phyloP scores from a whole-genome alignment of 2,888 invertebrate genomes.

The Amorpha juglandis region DNA sequence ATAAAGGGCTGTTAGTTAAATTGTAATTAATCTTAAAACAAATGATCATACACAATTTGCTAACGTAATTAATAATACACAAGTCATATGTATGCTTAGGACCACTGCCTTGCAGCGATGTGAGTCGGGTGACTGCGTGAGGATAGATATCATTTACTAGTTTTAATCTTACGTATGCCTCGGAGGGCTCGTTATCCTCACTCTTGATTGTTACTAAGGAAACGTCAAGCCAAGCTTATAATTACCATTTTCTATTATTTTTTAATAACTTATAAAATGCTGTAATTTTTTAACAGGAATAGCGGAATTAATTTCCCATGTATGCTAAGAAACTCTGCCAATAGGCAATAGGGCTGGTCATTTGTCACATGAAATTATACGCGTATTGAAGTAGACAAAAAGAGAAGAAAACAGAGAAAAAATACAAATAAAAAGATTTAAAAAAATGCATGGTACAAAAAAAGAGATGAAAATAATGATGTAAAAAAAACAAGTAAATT shows the following conservation, averaged over 20 bases:
- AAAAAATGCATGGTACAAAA: background rate
- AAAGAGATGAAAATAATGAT: background rate
- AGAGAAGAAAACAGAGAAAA: background rate
- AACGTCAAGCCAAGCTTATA: background rate
- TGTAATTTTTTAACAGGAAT: no score
- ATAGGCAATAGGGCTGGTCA: no score
- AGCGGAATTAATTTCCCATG: no score
- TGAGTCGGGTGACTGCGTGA: background rate
- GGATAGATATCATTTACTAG: background rate
- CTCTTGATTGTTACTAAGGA: background rate
- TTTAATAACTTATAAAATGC: no score
- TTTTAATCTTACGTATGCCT: background rate
- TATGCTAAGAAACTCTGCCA: no score
- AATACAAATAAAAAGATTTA: background rate
- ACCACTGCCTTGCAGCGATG: background rate
- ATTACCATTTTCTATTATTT: no score
- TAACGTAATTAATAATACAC: no score
- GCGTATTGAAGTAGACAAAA: background rate
- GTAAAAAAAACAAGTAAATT: background rate
- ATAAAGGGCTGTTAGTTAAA: background rate
- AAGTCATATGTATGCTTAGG: no score
- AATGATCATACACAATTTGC: background rate
- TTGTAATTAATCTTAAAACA: background rate
- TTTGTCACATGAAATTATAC: background rate
- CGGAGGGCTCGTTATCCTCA: background rate